Evolutionary conservation across 2,797 vertebrate species (phyloP).

Genomic region (Heteromormyrus szaboi): DNA sequence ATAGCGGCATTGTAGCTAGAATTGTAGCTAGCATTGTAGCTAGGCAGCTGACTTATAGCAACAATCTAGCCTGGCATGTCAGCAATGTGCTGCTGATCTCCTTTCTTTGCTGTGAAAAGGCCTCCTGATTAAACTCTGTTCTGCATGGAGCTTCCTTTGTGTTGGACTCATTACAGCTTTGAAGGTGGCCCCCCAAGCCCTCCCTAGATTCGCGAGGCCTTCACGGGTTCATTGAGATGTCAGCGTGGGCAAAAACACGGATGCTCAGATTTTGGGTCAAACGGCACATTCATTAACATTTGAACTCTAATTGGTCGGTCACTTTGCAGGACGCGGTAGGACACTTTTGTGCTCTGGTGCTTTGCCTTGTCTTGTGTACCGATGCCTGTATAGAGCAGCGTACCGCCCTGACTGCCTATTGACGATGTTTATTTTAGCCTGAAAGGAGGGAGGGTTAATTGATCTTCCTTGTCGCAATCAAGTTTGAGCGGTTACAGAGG

Average conservation of each 20-base stretch:
- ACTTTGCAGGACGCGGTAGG: neutral
- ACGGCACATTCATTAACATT: slow-evolving; percentile 32
- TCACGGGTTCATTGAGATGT: slow-evolving; percentile 26
- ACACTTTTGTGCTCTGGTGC: neutral
- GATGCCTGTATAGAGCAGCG: neutral
- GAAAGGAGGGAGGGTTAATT: slow-evolving; percentile 3
- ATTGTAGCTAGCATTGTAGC: slow-evolving; percentile 28
- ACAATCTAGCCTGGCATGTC: slow-evolving; percentile 19
- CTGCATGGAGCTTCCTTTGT: slow-evolving; percentile 33
- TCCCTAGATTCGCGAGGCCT: slow-evolving; percentile 17
- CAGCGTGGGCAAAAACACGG: slow-evolving; percentile 15
- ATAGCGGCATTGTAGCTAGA: slow-evolving; percentile 34
- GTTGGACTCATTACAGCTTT: slow-evolving; percentile 31
- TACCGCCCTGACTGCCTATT: neutral
- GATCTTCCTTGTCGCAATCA: neutral
- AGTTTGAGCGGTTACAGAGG: neutral
- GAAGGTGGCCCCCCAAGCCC: slow-evolving; percentile 13
- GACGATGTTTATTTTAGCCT: slow-evolving; percentile 8
- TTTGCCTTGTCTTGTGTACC: neutral
- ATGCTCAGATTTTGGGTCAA: slow-evolving; percentile 21
- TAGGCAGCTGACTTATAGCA: slow-evolving; percentile 31
- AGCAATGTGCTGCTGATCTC: slow-evolving; percentile 11
- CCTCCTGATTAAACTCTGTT: slow-evolving; percentile 34
- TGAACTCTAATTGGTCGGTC: slow-evolving; percentile 31
- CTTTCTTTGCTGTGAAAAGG: slow-evolving; percentile 21